Base-by-base conservation (phyloP, 2,113 vertebrate genomes). In the Podocnemis expansa region DNA sequence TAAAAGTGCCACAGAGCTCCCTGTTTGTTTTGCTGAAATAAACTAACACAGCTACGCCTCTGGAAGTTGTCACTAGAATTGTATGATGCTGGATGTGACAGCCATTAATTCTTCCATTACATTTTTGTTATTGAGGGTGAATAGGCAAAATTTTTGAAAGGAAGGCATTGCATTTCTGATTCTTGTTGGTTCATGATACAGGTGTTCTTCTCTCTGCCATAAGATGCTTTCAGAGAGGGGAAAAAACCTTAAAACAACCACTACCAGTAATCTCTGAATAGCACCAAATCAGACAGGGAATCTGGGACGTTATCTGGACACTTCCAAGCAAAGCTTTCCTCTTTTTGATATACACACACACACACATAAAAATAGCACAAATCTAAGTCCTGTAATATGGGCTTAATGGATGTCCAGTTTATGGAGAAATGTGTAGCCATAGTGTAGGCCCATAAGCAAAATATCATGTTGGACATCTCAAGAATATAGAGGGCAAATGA, bases 271-370 rank as follows among this genome's bases (percentile, higher is more conserved):
- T 93, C 78, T 17, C 54, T 4, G 16, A 80, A 82, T 10, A 87
- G n/a, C 58, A 88, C 41, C 47, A 76, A 90, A 91, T 67, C 41
- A 60, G 51, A 34, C 84, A 55, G 13, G 51, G 13, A 52, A 52
- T 52, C 51, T 52, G 56, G 10, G 54, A 3, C 0, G 0, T 85
- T 17, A 1, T 58, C 56, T 54, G 31, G 38, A 6, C 49, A 45
- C 81, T 49, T 51, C 2, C n/a, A 54, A 87, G 86, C 45, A 4
- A 92, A 58, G 24, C 84, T 38, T 10, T 81, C 38, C 21, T 86
- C 84, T 84, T 51, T 52, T 52, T 52, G 51, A 52, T 52, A 17
- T 52, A 52, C 51, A 52, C 17, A 17, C 17, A 52, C 17, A 52
- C 17, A n/a, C n/a, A n/a, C n/a, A n/a, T n/a, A n/a, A 17, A 52